Percentiles rank a stretch among this genome's conserved stretches.
Conservation (phyloP, 2,113 vertebrate genomes). For the Indri indri region DNA sequence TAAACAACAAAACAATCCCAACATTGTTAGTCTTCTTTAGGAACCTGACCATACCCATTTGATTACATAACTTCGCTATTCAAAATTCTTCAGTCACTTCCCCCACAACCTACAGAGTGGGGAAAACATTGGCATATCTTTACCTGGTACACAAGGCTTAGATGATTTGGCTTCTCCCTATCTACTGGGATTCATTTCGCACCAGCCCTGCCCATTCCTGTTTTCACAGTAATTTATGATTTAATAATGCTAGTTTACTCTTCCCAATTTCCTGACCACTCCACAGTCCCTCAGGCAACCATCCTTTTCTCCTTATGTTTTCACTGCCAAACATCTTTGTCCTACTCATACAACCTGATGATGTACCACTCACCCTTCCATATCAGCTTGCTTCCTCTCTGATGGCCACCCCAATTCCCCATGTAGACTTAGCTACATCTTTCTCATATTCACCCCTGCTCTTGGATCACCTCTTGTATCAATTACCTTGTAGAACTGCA, state of each 20-base stretch:
- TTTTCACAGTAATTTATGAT: neutral
- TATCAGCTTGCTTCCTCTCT: neutral
- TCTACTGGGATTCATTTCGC: neutral
- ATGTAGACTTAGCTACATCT: neutral
- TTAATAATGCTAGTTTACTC: neutral
- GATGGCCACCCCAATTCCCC: neutral
- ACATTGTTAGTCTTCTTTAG: constrained; percentile 41
- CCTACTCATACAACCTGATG: neutral
- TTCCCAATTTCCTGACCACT: neutral
- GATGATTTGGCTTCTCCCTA: neutral
- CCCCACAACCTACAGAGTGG: neutral
- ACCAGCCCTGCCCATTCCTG: neutral
- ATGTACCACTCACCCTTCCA: neutral
- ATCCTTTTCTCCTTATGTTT: neutral
- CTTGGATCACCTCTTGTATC: neutral
- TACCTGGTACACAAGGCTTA: neutral
- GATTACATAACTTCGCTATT: neutral
- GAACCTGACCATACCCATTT: neutral
- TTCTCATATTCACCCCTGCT: neutral
- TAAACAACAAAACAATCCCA: constrained; percentile 46
- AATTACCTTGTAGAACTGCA: neutral
- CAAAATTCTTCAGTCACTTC: constrained; percentile 4
- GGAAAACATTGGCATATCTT: neutral
- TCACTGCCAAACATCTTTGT: neutral
- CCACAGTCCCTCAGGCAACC: neutral